Evolutionary conservation across 2,113 vertebrate genomes (phyloP), one percentile per base, ranked within the genome.

Genomic region (Mesoclemmys tuberculata): DNA sequence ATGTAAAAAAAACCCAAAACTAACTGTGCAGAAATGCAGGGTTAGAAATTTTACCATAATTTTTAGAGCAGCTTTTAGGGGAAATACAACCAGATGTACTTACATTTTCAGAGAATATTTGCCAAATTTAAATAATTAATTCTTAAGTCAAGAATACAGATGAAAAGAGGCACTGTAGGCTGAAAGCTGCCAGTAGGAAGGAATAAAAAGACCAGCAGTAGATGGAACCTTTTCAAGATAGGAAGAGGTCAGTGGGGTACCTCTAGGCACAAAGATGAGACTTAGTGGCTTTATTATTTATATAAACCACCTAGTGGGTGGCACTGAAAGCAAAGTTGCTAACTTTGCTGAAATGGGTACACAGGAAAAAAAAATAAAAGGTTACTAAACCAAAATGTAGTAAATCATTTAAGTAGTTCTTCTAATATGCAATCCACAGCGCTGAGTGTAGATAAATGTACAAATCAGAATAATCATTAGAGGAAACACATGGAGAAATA

Each of bases 61-160:
- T 85, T 96, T 79, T 80, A 93, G 94, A 97, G 54, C 68, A 93
- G 80, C 58, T 96, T 56, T 92, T 96, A 93, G 86, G 79, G 82
- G 35, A 95, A 97, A 56, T 64, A 77, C 89, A 93, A 87, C 46
- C 19, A 94, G 93, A 92, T 52, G 91, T 26, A 54, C 74, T 97
- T 95, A 82, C 87, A 84, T 84, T 93, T 97, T 97, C 85, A 49
- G 77, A 93, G 93, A 96, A 93, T 88, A 90, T 91, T 58, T 93
- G 93, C 90, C 78, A 93, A 92, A 98, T 96, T 92, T 97, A 82
- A 97, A 49, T 95, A 98, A 97, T 93, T 94, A 95, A 94, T 96
- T 90, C 80, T 94, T 95, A 94, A 97, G 84, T 95, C 29, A 78
- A 83, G 31, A 84, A 85, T 90, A 94, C 82, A 93, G 96, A 95